These are phyloP conservation scores for Cyclina sinensis DNA, from an alignment of 1,140 invertebrate genomes.

Conservation along the genomic window DNA sequence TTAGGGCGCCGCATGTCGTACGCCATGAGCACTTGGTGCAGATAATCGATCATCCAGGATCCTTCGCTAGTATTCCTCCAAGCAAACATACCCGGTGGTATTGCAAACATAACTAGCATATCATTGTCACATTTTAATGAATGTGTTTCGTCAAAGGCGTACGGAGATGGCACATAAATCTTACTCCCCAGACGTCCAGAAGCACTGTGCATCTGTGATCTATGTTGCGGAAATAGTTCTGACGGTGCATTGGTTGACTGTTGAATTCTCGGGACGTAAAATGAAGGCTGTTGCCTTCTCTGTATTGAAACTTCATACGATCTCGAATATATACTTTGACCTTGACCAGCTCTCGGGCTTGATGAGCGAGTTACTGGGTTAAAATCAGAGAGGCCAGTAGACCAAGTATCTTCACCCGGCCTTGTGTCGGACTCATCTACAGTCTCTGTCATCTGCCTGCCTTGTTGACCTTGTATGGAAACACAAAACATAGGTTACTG, in stretches of 20 bases:
- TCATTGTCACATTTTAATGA: constrained; percentile 59
- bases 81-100: constrained; percentile 56
- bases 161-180: constrained; percentile 32
- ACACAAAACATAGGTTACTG: no score
- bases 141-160: constrained; percentile 26
- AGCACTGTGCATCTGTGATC: background rate
- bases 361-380: background rate
- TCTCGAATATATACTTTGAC: background rate
- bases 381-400: background rate
- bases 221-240: background rate
- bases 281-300: background rate
- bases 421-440: constrained; percentile 22
- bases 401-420: constrained; percentile 20
- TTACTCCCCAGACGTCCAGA: background rate
- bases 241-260: background rate
- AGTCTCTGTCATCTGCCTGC: background rate
- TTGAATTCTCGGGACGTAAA: background rate
- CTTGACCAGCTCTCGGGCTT: background rate
- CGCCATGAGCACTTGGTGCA: constrained; percentile 30
- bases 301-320: no score
- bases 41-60: constrained; percentile 59
- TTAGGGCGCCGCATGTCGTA: constrained; percentile 28
- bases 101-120: constrained; percentile 50
- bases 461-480: background rate
- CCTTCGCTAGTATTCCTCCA: constrained; percentile 55